These are phyloP conservation scores for Itoplectis maculator DNA, from an alignment of 2,888 invertebrate genomes.

Conservation along the genomic window DNA sequence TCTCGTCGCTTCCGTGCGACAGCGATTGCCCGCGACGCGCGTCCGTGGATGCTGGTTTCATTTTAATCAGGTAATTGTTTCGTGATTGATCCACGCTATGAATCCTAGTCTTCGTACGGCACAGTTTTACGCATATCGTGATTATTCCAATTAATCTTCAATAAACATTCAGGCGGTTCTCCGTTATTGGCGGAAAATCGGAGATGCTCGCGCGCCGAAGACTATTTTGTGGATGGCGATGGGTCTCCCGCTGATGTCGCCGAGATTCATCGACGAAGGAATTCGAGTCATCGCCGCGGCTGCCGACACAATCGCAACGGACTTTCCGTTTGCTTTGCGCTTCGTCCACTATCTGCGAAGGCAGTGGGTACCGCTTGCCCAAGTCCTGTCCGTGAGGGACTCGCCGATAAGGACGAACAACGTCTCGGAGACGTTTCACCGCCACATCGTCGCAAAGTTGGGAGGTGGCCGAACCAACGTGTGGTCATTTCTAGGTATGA, in stretches of 20 bases:
- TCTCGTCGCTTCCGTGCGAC: not conserved
- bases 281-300: not conserved
- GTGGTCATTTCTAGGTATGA: slow-evolving; percentile 23
- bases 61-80: not conserved
- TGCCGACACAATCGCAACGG: not conserved
- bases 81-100: too few species aligned
- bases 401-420: too few species aligned
- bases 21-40: not conserved
- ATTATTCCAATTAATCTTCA: not conserved
- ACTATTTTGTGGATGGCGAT: slow-evolving; percentile 36
- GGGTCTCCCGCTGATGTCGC: slow-evolving; percentile 4
- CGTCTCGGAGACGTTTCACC: too few species aligned
- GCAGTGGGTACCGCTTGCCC: slow-evolving; percentile 28
- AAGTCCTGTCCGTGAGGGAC: slow-evolving; percentile 1
- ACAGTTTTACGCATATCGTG: too few species aligned
- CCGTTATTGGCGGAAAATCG: slow-evolving; percentile 7
- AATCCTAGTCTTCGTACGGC: too few species aligned
- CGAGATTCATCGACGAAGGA: not conserved
- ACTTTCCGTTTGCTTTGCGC: not conserved
- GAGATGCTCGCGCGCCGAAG: not conserved
- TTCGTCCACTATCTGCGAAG: slow-evolving; percentile 26
- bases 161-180: not conserved
- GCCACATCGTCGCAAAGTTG: slow-evolving; percentile 24
- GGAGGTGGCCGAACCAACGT: slow-evolving; percentile 12
- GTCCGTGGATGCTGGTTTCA: slow-evolving; percentile 45